These are phyloP conservation scores for Nycteola revayana DNA, from an alignment of 2,888 invertebrate species.

Conservation along the genomic window DNA sequence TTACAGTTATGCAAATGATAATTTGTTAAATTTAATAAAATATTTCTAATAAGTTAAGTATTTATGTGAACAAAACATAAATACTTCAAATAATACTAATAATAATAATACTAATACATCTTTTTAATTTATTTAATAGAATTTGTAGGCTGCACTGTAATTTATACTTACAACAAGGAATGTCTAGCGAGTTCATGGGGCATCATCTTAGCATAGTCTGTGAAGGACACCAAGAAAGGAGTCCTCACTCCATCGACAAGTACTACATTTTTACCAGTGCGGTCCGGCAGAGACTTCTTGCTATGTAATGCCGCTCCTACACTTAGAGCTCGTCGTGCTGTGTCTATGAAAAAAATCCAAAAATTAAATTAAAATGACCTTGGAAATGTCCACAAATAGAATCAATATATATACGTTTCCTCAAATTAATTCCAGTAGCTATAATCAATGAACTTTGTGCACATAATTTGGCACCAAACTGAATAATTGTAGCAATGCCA, in stretches of 20 bases:
- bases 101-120: too few species aligned
- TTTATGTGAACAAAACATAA: too few species aligned
- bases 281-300: constrained; percentile 79
- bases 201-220: constrained; percentile 96
- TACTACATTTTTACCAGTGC: constrained; percentile 92
- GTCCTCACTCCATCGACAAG: constrained; percentile 98
- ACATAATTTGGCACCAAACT: constrained; percentile 36
- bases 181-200: constrained; percentile 97
- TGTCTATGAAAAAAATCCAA: constrained; percentile 49
- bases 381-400: constrained; percentile 2
- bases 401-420: constrained; percentile 2
- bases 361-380: constrained; percentile 1
- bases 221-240: constrained; percentile 96
- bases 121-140: too few species aligned
- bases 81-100: too few species aligned
- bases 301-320: constrained; percentile 75
- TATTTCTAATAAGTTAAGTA: too few species aligned
- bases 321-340: constrained; percentile 73
- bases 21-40: too few species aligned
- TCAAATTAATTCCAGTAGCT: constrained; percentile 12
- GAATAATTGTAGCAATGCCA: constrained; percentile 47
- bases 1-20: too few species aligned
- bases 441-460: constrained; percentile 23
- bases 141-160: too few species aligned
- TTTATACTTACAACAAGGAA: constrained; percentile 92